phyloP scores from a whole-genome alignment of 2,797 vertebrate genomes.

The Chaetodon trifasciatus region DNA sequence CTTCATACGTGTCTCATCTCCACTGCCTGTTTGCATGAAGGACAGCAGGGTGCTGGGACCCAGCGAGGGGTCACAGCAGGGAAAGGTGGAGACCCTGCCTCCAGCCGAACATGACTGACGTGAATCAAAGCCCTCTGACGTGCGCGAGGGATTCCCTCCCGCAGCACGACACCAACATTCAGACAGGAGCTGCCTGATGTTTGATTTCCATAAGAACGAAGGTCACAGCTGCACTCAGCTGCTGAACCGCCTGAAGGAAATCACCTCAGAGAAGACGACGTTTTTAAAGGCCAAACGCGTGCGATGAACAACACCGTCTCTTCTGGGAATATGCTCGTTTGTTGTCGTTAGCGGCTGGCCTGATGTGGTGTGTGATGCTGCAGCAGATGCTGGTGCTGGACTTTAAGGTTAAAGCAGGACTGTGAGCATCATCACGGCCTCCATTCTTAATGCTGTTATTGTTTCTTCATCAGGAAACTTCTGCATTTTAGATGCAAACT shows the following conservation, averaged over 20 bases:
- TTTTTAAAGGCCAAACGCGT: conserved; percentile 24
- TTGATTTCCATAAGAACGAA: conserved; percentile 43
- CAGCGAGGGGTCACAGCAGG: conserved; percentile 35
- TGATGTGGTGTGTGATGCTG: background rate
- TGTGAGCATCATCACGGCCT: background rate
- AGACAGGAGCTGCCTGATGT: background rate
- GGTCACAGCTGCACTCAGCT: conserved; percentile 6
- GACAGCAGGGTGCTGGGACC: conserved; percentile 2
- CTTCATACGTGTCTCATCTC: no score
- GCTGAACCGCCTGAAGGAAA: background rate
- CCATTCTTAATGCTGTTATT: background rate
- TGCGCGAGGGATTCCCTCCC: conserved; percentile 24
- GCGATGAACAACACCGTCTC: background rate
- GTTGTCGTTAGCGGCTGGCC: background rate
- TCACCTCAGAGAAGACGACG: background rate
- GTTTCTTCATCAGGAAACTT: no score
- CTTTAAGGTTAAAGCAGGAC: background rate
- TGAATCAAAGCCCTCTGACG: conserved; percentile 3
- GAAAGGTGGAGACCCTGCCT: conserved; percentile 25
- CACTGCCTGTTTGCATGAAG: no score
- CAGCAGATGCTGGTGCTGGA: background rate
- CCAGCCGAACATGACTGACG: conserved; percentile 15
- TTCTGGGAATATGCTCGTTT: background rate
- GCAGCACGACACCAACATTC: background rate
- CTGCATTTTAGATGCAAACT: no score